Conservation (phyloP, 2,888 invertebrate genomes). For the Campaea margaritaria region DNA sequence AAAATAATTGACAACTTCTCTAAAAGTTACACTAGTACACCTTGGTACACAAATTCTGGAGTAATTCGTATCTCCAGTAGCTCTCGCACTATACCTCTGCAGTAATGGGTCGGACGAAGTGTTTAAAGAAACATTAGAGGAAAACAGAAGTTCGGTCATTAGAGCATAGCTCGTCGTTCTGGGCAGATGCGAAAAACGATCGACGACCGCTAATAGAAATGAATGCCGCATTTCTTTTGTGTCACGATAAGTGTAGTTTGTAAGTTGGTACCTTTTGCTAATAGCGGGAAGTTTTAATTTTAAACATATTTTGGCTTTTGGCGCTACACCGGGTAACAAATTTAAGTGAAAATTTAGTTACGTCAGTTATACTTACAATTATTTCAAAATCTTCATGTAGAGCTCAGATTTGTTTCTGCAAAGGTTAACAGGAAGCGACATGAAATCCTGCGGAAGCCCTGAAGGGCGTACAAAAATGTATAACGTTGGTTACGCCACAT, state of each 20-base stretch:
- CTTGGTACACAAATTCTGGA: background rate
- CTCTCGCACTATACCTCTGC: slow-evolving; percentile 15
- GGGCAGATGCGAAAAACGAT: slow-evolving; percentile 45
- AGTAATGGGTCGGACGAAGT: slow-evolving; percentile 60
- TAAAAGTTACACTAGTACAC: no score
- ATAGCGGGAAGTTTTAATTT: no score
- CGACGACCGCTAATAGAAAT: slow-evolving; percentile 22
- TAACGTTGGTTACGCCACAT: background rate
- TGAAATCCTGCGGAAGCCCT: background rate
- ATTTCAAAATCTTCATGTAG: no score
- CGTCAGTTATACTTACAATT: no score
- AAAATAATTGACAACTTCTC: no score
- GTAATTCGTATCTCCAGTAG: slow-evolving; percentile 2
- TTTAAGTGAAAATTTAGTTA: no score
- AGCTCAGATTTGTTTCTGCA: background rate
- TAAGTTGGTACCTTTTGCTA: background rate
- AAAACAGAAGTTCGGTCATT: slow-evolving; percentile 69
- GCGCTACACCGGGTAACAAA: no score
- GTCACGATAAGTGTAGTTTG: slow-evolving; percentile 6
- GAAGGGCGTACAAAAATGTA: background rate
- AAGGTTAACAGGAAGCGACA: background rate
- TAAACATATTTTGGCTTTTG: no score
- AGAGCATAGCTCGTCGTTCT: slow-evolving; percentile 49
- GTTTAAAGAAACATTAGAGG: slow-evolving; percentile 73
- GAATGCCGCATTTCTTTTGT: slow-evolving; percentile 28